A percentile compares a stretch with the other conserved stretches of the same genome.
phyloP scores from a whole-genome alignment of 1,140 invertebrate species.

The Papilio aristodemus region DNA sequence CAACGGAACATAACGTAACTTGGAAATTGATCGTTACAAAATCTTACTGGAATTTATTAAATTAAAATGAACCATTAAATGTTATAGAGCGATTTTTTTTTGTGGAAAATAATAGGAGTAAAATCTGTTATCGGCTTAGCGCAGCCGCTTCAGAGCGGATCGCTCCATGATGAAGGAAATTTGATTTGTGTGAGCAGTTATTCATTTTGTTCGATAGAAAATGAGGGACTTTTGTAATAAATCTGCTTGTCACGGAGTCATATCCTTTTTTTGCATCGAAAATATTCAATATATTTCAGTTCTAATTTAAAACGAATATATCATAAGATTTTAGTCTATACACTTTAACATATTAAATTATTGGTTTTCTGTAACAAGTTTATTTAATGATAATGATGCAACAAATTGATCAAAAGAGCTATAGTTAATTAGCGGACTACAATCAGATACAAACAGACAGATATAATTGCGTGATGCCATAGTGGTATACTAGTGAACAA shows the following conservation, averaged over 20 bases:
- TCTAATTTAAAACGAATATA: not conserved
- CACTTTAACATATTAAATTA: too few species aligned
- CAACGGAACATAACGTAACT: too few species aligned
- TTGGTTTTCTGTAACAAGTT: too few species aligned
- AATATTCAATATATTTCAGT: not conserved
- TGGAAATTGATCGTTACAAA: too few species aligned
- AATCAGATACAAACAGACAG: too few species aligned
- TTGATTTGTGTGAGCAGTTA: constrained; percentile 27
- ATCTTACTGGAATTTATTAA: too few species aligned
- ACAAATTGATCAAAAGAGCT: too few species aligned
- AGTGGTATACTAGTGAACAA: too few species aligned
- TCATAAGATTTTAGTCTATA: not conserved
- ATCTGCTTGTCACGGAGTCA: not conserved
- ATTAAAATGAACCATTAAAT: too few species aligned
- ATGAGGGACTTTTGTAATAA: constrained; percentile 25
- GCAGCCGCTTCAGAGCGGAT: constrained; percentile 16
- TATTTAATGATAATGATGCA: too few species aligned
- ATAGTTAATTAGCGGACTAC: too few species aligned
- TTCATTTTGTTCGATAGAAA: constrained; percentile 12
- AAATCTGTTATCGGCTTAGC: constrained; percentile 24
- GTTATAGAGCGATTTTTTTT: not conserved
- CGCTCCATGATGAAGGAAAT: constrained; percentile 24
- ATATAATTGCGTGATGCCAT: too few species aligned
- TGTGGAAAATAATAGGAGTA: constrained; percentile 14
- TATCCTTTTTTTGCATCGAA: not conserved